These are phyloP conservation scores for Monomorium pharaonis DNA, from an alignment of 1,140 invertebrate genomes.

Conservation along the genomic window DNA sequence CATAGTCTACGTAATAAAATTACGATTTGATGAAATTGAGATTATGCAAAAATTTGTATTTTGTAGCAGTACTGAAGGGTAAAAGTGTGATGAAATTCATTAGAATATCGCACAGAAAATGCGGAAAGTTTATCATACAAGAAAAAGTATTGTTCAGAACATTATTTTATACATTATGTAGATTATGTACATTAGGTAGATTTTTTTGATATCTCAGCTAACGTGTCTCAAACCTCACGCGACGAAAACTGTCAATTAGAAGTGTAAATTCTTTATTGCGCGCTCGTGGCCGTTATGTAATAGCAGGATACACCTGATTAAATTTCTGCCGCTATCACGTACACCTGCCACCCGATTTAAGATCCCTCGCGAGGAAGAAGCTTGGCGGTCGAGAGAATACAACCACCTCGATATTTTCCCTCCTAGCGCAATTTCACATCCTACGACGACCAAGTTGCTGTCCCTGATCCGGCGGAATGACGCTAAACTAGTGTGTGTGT, in stretches of 20 bases:
- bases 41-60: neutral
- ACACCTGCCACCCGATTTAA: constrained; percentile 61
- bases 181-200: no score
- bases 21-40: neutral
- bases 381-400: constrained; percentile 32
- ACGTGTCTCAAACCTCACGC: neutral
- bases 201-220: neutral
- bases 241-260: constrained; percentile 57
- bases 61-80: neutral
- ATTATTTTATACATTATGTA: neutral
- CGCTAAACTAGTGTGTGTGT: neutral
- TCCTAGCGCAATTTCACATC: constrained; percentile 42
- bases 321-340: constrained; percentile 57
- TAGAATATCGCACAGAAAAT: neutral
- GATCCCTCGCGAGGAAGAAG: constrained; percentile 60
- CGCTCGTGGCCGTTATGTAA: constrained; percentile 42
- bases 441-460: neutral
- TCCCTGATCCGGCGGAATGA: constrained; percentile 21
- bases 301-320: constrained; percentile 52
- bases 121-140: neutral
- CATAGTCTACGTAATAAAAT: neutral
- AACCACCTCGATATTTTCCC: constrained; percentile 33
- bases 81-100: neutral
- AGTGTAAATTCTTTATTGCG: constrained; percentile 57
- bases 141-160: neutral